phyloP scores from a whole-genome alignment of 2,113 vertebrate genomes.

The Neodontobutis hainanensis region DNA sequence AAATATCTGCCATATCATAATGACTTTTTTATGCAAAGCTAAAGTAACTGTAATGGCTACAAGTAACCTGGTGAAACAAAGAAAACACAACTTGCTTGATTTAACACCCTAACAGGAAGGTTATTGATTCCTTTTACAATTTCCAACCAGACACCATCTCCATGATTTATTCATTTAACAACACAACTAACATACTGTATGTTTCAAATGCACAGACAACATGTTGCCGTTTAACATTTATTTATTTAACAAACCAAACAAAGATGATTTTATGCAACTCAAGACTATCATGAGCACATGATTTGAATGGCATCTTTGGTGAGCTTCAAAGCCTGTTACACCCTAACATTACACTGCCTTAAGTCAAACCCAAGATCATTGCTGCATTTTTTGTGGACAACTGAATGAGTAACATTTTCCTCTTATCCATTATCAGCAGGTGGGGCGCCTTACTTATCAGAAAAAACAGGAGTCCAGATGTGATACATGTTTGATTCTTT shows the following conservation, averaged over 20 bases:
- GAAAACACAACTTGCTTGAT: too few species aligned
- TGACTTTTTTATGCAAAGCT: too few species aligned
- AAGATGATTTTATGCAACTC: neutral
- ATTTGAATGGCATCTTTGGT: neutral
- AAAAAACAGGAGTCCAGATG: too few species aligned
- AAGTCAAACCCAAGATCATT: neutral
- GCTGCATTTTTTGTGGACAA: neutral
- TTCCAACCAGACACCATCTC: too few species aligned
- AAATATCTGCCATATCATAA: too few species aligned
- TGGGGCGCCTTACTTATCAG: neutral
- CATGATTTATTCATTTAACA: neutral
- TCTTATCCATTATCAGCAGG: neutral
- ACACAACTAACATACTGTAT: neutral
- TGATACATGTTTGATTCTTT: too few species aligned
- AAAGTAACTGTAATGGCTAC: too few species aligned
- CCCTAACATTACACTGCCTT: neutral
- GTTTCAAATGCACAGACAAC: neutral
- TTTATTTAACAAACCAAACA: too few species aligned
- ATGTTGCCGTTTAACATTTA: neutral
- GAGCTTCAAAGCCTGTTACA: neutral
- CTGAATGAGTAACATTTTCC: conserved; percentile 12
- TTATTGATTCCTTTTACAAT: too few species aligned
- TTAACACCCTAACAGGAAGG: too few species aligned
- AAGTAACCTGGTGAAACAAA: too few species aligned
- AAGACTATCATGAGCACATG: neutral